phyloP scores from a whole-genome alignment of 2,113 vertebrate genomes.

The Naja naja region DNA sequence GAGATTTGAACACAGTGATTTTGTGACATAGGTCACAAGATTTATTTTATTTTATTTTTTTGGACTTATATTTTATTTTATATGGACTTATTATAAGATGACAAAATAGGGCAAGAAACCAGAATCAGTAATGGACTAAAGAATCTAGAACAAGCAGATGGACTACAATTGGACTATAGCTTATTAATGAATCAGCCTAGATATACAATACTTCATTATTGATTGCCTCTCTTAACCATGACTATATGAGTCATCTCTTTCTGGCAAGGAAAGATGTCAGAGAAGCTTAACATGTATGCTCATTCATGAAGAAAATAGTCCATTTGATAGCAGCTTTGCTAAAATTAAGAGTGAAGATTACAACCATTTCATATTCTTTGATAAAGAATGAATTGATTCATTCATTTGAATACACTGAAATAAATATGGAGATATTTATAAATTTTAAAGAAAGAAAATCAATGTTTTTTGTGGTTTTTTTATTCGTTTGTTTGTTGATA shows the following conservation, averaged over 20 bases:
- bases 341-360: neutral
- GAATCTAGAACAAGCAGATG: neutral
- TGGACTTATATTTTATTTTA: too few species aligned
- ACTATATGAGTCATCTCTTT: neutral
- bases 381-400: neutral
- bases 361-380: neutral
- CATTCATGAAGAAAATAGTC: neutral
- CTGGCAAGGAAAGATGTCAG: neutral
- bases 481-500: conserved; percentile 11
- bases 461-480: conserved; percentile 27
- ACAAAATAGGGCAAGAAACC: neutral
- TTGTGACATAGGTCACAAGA: neutral
- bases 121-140: neutral
- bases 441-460: conserved; percentile 29
- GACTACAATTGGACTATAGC: neutral
- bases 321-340: neutral
- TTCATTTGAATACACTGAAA: neutral
- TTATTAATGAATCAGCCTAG: neutral
- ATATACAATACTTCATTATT: neutral
- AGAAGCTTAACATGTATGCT: neutral
- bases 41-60: too few species aligned
- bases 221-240: neutral
- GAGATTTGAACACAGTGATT: neutral
- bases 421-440: neutral
- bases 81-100: too few species aligned